Percentiles rank a stretch among this genome's conserved stretches.
Evolutionary conservation across 1,140 invertebrate species (phyloP).

Genomic region (Phocides pigmalion): DNA sequence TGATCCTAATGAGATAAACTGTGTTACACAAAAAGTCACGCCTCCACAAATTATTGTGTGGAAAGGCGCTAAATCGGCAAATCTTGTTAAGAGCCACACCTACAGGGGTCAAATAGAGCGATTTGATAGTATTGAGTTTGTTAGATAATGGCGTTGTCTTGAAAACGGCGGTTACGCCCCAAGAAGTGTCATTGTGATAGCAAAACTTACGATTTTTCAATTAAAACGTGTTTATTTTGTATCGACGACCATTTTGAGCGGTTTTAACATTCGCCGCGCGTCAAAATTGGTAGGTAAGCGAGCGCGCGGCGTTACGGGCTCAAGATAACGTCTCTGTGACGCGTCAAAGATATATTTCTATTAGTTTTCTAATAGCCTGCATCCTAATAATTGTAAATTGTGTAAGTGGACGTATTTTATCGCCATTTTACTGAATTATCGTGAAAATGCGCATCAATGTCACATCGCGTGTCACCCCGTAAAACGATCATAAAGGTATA

Average conservation of each 20-base stretch:
- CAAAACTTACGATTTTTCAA: constrained; percentile 21
- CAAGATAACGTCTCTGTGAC: background rate
- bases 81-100: constrained; percentile 65
- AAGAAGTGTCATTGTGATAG: constrained; percentile 27
- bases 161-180: constrained; percentile 40
- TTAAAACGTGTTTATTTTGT: constrained; percentile 11
- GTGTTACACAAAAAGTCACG: constrained; percentile 51
- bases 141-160: constrained; percentile 43
- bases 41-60: constrained; percentile 52
- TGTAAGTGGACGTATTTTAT: background rate
- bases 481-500: constrained; percentile 7
- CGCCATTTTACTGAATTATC: constrained; percentile 6
- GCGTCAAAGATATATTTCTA: constrained; percentile 1
- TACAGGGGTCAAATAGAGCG: constrained; percentile 41
- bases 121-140: constrained; percentile 30
- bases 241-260: constrained; percentile 5
- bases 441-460: background rate
- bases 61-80: constrained; percentile 58
- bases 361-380: constrained; percentile 17
- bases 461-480: background rate
- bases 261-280: background rate
- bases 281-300: constrained; percentile 1
- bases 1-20: constrained; percentile 49
- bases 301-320: constrained; percentile 11
- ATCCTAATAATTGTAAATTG: constrained; percentile 6